These are phyloP conservation scores for Urosaurus nigricauda DNA, from an alignment of 2,797 vertebrate species.

Conservation along the genomic window DNA sequence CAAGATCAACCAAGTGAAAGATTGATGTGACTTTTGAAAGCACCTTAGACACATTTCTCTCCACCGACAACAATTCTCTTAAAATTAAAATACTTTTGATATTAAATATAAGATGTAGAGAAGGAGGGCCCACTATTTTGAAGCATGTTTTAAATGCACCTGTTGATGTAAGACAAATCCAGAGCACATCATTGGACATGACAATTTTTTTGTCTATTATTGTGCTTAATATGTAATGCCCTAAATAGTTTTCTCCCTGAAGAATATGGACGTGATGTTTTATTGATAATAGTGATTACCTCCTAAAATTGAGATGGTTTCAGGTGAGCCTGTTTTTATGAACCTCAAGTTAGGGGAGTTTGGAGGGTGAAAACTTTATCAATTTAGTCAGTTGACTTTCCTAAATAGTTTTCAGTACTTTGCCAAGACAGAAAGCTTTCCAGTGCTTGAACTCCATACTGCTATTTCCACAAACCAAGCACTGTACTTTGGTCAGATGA, in stretches of 20 bases:
- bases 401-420: constrained; percentile 14
- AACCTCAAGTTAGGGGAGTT: constrained; percentile 38
- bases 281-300: constrained; percentile 56
- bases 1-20: constrained; percentile 40
- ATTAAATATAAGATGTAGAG: background rate
- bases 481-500: constrained; percentile 44
- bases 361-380: constrained; percentile 45
- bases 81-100: constrained; percentile 39
- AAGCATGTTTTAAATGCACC: constrained; percentile 46
- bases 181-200: constrained; percentile 14
- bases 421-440: constrained; percentile 40
- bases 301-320: constrained; percentile 56
- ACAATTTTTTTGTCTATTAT: background rate
- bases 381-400: constrained; percentile 42
- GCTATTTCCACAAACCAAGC: constrained; percentile 53
- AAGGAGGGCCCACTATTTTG: constrained; percentile 4
- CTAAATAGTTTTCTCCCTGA: constrained; percentile 40
- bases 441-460: constrained; percentile 33
- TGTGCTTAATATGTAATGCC: constrained; percentile 38
- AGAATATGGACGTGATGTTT: constrained; percentile 64
- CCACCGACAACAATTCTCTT: constrained; percentile 35
- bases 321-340: constrained; percentile 40
- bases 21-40: constrained; percentile 35
- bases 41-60: constrained; percentile 25
- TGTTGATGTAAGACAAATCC: constrained; percentile 38